Conservation (phyloP, 2,888 invertebrate genomes). For the Apodemia duryi region DNA sequence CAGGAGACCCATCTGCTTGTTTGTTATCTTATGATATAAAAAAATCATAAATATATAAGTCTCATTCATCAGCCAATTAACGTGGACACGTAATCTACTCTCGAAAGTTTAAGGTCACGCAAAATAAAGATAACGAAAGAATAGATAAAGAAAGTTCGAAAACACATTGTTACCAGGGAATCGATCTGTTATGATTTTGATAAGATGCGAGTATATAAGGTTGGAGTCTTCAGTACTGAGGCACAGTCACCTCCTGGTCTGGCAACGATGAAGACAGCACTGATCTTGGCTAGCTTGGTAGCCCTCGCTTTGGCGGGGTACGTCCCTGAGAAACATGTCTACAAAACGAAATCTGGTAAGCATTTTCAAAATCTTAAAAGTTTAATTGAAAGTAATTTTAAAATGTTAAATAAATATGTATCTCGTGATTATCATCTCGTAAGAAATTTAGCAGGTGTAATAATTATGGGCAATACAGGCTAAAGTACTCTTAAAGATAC, state of each 20-base stretch:
- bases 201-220: constrained; percentile 35
- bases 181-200: constrained; percentile 30
- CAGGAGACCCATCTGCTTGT: too few species aligned
- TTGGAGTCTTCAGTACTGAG: constrained; percentile 20
- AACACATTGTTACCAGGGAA: constrained; percentile 28
- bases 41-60: not conserved
- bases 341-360: constrained; percentile 37
- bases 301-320: constrained; percentile 54
- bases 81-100: constrained; percentile 14
- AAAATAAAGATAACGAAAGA: constrained; percentile 26
- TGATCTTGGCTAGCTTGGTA: constrained; percentile 58
- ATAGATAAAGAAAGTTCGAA: constrained; percentile 26
- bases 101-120: constrained; percentile 26
- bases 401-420: too few species aligned
- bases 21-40: not conserved
- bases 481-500: too few species aligned
- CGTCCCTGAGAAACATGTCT: constrained; percentile 34
- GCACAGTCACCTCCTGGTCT: constrained; percentile 55
- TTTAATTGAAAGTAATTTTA: too few species aligned
- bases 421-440: too few species aligned
- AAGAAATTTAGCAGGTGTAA: too few species aligned
- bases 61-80: constrained; percentile 1
- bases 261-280: constrained; percentile 69
- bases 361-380: constrained; percentile 3
- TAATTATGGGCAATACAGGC: too few species aligned